A percentile compares a stretch with the other conserved stretches of the same genome.
Conservation (phyloP, 2,113 vertebrate species). For the Nycticryphes semicollaris region DNA sequence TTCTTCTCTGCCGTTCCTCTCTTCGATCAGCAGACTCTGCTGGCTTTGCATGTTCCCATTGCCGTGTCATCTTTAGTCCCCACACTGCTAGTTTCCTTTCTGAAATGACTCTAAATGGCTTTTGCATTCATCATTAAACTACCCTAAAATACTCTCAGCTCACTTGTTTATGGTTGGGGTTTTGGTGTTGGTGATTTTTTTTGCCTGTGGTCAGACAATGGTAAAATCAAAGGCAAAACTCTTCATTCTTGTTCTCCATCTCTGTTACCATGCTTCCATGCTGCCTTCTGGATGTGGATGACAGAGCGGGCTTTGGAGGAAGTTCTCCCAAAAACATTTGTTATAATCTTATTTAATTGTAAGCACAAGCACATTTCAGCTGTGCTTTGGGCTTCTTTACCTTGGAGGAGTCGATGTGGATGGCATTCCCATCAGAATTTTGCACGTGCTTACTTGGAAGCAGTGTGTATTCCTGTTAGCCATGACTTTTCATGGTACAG, state of each 20-base stretch:
- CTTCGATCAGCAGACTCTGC: neutral
- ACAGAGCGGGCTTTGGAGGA: neutral
- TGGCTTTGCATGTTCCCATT: neutral
- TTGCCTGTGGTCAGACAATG: neutral
- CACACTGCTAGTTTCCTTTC: neutral
- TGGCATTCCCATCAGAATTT: neutral
- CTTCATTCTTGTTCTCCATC: neutral
- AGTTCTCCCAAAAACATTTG: neutral
- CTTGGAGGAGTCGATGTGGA: neutral
- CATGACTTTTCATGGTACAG: neutral
- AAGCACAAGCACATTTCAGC: no score
- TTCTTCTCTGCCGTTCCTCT: neutral
- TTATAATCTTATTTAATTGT: neutral
- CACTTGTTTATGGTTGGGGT: neutral
- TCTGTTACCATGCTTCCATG: neutral
- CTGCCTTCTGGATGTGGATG: rapidly evolving
- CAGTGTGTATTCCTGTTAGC: neutral
- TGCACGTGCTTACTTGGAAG: neutral
- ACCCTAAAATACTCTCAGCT: neutral
- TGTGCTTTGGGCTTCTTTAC: neutral
- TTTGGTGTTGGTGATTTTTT: neutral
- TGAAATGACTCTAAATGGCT: neutral
- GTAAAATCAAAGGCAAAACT: neutral
- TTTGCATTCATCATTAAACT: neutral
- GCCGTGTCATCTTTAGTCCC: neutral